These are phyloP conservation scores for Synergus gifuensis DNA, from an alignment of 2,888 invertebrate genomes.

Conservation along the genomic window DNA sequence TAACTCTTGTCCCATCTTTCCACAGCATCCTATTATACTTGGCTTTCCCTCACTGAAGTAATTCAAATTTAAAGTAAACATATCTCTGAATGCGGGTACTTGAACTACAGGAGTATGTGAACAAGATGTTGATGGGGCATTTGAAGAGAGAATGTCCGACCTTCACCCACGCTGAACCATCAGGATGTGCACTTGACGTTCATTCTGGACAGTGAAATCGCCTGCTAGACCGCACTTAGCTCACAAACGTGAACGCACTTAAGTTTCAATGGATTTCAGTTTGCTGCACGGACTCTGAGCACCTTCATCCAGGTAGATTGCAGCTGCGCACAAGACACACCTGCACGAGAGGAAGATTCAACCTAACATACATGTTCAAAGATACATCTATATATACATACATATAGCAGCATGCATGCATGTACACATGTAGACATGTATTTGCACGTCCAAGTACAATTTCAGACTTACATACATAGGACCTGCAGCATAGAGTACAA, in stretches of 20 bases:
- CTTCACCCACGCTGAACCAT: not conserved
- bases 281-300: conserved; percentile 43
- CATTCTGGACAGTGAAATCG: not conserved
- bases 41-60: not conserved
- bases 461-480: not conserved
- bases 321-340: conserved; percentile 30
- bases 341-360: not conserved
- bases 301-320: conserved; percentile 42
- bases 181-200: conserved; percentile 13
- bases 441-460: not conserved
- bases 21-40: not conserved
- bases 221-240: conserved; percentile 23
- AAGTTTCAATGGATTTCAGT: conserved; percentile 53
- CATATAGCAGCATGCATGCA: too few species aligned
- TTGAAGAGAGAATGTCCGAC: conserved; percentile 15
- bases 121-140: conserved; percentile 24
- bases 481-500: conserved; percentile 21
- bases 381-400: too few species aligned
- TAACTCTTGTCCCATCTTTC: not conserved
- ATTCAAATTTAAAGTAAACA: conserved; percentile 2
- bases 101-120: not conserved
- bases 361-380: not conserved
- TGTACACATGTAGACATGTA: too few species aligned
- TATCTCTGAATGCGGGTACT: not conserved
- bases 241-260: conserved; percentile 44